Evolutionary conservation across 2,797 vertebrate species (phyloP).

Genomic region (Poecile montanus): DNA sequence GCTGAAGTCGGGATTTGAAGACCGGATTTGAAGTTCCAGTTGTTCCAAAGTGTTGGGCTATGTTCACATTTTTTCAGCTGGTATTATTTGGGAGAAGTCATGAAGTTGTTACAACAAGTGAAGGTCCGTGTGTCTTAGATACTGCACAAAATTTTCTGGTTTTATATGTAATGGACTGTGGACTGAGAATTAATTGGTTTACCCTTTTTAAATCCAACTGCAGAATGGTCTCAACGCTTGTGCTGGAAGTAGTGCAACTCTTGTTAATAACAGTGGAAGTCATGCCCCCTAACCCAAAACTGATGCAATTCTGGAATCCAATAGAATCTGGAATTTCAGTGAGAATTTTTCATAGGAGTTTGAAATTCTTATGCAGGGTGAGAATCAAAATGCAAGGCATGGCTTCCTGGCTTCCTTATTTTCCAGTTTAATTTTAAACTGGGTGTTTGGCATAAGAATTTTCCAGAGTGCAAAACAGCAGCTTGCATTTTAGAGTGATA

Average conservation of each 20-base stretch:
- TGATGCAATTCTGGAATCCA: background rate
- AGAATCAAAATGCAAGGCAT: background rate
- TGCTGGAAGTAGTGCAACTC: background rate
- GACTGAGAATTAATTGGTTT: background rate
- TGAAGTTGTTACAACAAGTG: background rate
- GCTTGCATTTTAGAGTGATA: background rate
- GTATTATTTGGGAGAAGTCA: background rate
- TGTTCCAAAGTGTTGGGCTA: background rate
- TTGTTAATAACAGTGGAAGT: background rate
- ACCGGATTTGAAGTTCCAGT: background rate
- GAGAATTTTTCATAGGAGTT: background rate
- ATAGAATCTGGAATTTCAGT: background rate
- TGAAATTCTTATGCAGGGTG: background rate
- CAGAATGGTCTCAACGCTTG: background rate
- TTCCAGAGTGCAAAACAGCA: background rate
- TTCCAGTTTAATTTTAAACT: background rate
- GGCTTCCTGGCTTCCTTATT: background rate
- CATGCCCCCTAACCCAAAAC: fast-evolving
- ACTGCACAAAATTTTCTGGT: background rate
- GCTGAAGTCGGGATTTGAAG: background rate
- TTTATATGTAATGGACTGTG: background rate
- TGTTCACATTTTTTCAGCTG: background rate
- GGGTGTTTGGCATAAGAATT: background rate
- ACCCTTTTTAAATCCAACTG: background rate
- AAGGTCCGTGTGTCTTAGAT: fast-evolving